phyloP scores from a whole-genome alignment of 2,113 vertebrate genomes.

The Xenotilapia flavipinnis region DNA sequence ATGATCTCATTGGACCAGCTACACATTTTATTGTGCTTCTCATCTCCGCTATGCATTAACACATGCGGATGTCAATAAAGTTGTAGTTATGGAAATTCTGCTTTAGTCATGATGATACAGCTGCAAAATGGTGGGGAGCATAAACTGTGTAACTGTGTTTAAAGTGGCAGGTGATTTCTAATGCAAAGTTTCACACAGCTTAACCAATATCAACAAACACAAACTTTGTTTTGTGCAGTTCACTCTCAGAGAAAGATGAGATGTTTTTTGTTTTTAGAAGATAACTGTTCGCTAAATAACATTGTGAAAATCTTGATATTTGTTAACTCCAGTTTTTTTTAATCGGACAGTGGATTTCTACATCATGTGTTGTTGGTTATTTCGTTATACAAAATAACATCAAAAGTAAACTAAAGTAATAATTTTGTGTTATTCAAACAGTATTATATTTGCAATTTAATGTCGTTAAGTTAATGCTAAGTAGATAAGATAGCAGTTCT shows the following conservation, averaged over 20 bases:
- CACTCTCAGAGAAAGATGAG: background rate
- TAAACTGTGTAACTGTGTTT: background rate
- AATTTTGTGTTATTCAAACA: background rate
- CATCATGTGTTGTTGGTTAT: background rate
- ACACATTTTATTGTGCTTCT: background rate
- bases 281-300: background rate
- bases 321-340: background rate
- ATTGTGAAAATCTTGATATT: background rate
- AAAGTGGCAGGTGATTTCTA: background rate
- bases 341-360: background rate
- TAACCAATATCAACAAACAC: background rate
- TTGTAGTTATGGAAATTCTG: background rate
- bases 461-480: background rate
- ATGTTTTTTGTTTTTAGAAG: background rate
- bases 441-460: background rate
- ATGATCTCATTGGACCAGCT: background rate
- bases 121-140: background rate
- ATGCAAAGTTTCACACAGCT: background rate
- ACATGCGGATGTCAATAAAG: background rate
- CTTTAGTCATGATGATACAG: background rate
- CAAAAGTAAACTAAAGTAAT: background rate
- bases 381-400: background rate
- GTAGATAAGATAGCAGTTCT: background rate
- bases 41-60: background rate
- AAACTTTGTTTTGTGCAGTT: background rate